A percentile compares a stretch with the other conserved stretches of the same genome.
phyloP scores from a whole-genome alignment of 2,113 vertebrate genomes.

The Rana temporaria region DNA sequence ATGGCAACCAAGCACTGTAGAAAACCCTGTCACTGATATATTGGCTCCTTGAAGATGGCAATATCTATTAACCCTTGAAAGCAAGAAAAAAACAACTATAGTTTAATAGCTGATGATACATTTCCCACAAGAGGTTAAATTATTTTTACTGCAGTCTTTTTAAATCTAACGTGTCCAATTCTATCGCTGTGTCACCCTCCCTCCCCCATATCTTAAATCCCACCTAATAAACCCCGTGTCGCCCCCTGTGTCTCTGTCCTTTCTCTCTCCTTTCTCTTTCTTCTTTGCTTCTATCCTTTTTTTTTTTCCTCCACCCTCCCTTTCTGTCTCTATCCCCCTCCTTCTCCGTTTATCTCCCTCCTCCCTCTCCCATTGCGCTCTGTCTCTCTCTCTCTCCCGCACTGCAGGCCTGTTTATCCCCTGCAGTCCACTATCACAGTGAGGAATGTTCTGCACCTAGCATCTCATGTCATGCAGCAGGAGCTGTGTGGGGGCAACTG shows the following conservation, averaged over 20 bases:
- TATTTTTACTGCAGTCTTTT: not conserved
- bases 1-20: too few species aligned
- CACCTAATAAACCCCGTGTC: not conserved
- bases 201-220: not conserved
- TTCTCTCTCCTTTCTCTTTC: slow-evolving; percentile 39
- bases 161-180: not conserved
- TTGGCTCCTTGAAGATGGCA: too few species aligned
- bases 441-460: slow-evolving; percentile 38
- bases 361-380: slow-evolving; percentile 32
- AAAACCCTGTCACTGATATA: too few species aligned
- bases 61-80: not conserved
- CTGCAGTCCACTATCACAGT: slow-evolving; percentile 59
- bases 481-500: slow-evolving; percentile 46
- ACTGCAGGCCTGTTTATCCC: slow-evolving; percentile 43
- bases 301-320: not conserved
- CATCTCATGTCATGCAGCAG: slow-evolving; percentile 57
- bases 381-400: slow-evolving; percentile 38
- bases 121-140: not conserved
- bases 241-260: slow-evolving; percentile 7
- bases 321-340: slow-evolving; percentile 9
- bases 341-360: slow-evolving; percentile 40
- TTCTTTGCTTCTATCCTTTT: slow-evolving; percentile 31
- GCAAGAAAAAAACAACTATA: too few species aligned
- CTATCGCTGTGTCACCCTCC: not conserved
- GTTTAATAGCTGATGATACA: too few species aligned